Evolutionary conservation across 2,888 invertebrate species (phyloP), one percentile per base, ranked within the genome.

Genomic region (Stenchaetothrips biformis): DNA sequence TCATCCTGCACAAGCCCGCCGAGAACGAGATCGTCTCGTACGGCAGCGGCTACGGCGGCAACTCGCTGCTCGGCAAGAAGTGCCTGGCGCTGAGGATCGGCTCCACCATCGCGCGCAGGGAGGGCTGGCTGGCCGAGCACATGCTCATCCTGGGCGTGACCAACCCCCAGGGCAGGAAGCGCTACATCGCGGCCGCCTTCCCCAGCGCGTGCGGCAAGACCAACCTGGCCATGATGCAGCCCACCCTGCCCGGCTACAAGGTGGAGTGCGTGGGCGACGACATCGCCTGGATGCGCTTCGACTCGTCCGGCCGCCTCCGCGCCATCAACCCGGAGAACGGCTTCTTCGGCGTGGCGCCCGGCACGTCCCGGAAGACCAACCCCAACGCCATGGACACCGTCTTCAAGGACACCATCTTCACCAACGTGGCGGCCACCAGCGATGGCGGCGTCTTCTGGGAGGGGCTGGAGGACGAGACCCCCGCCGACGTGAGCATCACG

Each of bases 201-300:
- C 99, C 99, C 0, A 97, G 97, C 8, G 99, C 99, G 11, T 99
- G 99, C 86, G 99, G 99, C 49, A 99, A 99, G 88, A 99, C 99
- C 25, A 99, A 99, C 88, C 88, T 99, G 81, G 99, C 99, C 25
- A 99, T 99, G 99, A 92, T 99, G 92, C 94, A 93, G 16, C 97
- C 99, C 0, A 90, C 94, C 0, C 88, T 99, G 53, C 95, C 97
- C 0, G 98, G 98, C 18, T 96, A 95, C 88, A 95, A 95, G 83
- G 90, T 96, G 79, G 95, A 96, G 86, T 96, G 96, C 85, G 98
- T 97, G 0, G 98, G 98, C 0, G 99, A 99, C 86, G 99, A 99
- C 85, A 99, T 99, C 84, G 98, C 98, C 0, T 99, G 99, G 99
- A 97, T 98, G 96, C 93, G 93, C 86, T 97, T 97, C 86, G 96